Percentiles rank a stretch among this genome's conserved stretches.
These are phyloP conservation scores for Periophthalmus modestus DNA, from an alignment of 2,113 vertebrate species.

Conservation along the genomic window DNA sequence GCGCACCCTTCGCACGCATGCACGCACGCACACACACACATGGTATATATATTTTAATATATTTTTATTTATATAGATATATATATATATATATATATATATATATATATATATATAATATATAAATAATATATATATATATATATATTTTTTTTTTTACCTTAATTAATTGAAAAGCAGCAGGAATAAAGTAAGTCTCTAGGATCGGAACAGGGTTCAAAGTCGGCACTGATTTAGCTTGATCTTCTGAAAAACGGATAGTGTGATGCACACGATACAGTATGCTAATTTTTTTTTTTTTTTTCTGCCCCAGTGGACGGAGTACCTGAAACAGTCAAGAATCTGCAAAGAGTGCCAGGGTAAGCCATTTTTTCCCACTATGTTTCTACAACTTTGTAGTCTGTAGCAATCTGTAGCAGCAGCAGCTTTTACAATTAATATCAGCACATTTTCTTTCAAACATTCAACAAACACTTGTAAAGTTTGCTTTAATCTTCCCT, in stretches of 20 bases:
- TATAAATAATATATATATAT: too few species aligned
- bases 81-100: too few species aligned
- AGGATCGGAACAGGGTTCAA: slow-evolving; percentile 36
- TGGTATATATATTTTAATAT: too few species aligned
- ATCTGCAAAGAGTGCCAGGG: slow-evolving; percentile 89
- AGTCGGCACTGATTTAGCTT: slow-evolving; percentile 36
- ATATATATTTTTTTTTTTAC: too few species aligned
- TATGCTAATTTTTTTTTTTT: slow-evolving; percentile 42
- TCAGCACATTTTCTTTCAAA: slow-evolving; percentile 33
- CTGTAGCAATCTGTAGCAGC: neutral
- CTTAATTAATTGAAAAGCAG: too few species aligned
- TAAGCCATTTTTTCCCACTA: slow-evolving; percentile 66
- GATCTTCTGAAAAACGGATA: slow-evolving; percentile 36
- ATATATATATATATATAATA: too few species aligned
- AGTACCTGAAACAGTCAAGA: slow-evolving; percentile 92
- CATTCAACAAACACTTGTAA: neutral
- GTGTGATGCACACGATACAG: slow-evolving; percentile 41
- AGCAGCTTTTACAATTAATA: slow-evolving; percentile 30
- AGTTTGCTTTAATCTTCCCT: slow-evolving; percentile 16
- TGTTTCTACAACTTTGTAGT: neutral
- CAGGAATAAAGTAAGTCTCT: too few species aligned
- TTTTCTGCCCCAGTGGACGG: slow-evolving; percentile 80
- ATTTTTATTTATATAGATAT: too few species aligned
- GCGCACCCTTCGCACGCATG: too few species aligned
- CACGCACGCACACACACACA: too few species aligned